Base-by-base conservation (phyloP, 2,888 invertebrate species). In the Cephus pulcher region DNA sequence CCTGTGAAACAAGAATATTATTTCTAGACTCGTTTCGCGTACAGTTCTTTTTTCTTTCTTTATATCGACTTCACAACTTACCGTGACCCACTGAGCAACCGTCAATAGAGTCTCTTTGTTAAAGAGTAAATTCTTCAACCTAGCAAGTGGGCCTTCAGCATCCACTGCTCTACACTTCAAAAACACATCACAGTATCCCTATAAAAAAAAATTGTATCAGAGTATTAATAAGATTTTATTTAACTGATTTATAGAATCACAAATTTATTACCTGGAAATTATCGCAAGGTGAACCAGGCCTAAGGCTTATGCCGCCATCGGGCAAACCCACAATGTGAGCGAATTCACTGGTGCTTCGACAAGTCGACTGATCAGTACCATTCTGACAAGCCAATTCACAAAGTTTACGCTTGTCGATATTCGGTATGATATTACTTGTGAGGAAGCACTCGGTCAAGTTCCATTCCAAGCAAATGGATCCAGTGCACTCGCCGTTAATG, bases 101-200 rank as follows among this genome's bases (percentile, higher is more conserved):
- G 96, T 95, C 85, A 95, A 94, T 82, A 99, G 93, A 3, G 98
- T 98, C 86, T 98, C 96, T 84, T 96, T 95, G 92, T 98, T 98
- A 86, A 99, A 95, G 34, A 99, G 94, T 75, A 99, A 94, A 93
- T 99, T 99, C 94, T 99, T 99, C 79, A 99, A 94, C 76, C 99
- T 95, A 34, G 98, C 98, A 82, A 99, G 93, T 3, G 99, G 99
- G 11, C 99, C 99, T 89, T 99, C 99, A 0, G 99, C 99, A 93
- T 99, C 99, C 34, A 99, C 99, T 0, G 98, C 98, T 84, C 99
- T 96, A 91, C 99, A 99, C 92, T 98, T 99, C 77, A 98, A 95
- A 93, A 99, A 99, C 83, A 99, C 99, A 93, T 99, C 99, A 93
- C 99, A 99, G 93, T 99, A 99, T 76, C 99, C 99, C 95, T 97